Percentiles rank a stretch among this genome's conserved stretches.
Conservation (phyloP, 1,140 invertebrate genomes). For the Bombus confusus region DNA sequence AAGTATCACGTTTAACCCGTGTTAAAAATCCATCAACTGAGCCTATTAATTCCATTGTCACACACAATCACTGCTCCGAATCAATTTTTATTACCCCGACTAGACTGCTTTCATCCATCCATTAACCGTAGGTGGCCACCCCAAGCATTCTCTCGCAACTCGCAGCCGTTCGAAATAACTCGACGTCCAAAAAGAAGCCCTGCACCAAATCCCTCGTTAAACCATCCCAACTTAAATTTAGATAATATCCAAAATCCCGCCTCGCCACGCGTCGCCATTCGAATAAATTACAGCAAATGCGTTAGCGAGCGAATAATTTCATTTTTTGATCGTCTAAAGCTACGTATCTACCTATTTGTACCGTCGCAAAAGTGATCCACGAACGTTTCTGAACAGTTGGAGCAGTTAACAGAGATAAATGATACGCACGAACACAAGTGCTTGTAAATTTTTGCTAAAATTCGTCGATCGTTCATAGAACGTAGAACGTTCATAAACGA, state of each 20-base stretch:
- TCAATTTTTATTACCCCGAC: conserved; percentile 22
- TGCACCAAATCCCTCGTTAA: not conserved
- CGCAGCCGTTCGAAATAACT: not conserved
- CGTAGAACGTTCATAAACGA: not conserved
- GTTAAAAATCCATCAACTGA: conserved; percentile 19
- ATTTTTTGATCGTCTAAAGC: not conserved
- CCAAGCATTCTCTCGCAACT: too few relatives aligned
- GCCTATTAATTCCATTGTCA: conserved; percentile 18
- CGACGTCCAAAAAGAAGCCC: too few relatives aligned
- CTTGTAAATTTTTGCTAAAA: not conserved
- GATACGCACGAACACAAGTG: not conserved
- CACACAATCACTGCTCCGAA: conserved; percentile 16
- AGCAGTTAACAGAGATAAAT: not conserved
- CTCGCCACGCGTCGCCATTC: not conserved
- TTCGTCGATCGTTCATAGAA: not conserved
- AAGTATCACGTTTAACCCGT: conserved; percentile 20
- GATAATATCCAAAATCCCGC: not conserved
- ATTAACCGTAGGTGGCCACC: not conserved
- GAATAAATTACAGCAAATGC: too few relatives aligned
- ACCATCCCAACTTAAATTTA: too few relatives aligned
- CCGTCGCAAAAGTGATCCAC: too few relatives aligned
- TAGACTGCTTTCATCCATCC: conserved; percentile 1
- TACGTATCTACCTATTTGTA: not conserved
- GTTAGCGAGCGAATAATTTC: not conserved
- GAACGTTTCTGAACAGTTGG: not conserved